Base-by-base conservation (phyloP, 2,888 invertebrate genomes). In the Drosophila pseudotalamancana region DNA sequence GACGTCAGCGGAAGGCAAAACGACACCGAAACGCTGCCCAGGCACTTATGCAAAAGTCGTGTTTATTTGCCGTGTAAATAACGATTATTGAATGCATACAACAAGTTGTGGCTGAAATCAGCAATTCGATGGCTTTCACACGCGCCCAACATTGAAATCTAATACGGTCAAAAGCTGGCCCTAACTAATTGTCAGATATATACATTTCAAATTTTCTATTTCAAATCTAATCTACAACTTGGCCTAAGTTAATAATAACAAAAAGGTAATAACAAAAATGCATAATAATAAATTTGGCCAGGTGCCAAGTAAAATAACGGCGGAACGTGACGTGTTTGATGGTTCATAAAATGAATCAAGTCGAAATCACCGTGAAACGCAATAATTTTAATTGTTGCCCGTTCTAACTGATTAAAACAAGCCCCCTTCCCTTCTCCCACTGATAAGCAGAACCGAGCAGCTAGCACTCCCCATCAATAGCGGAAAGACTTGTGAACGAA, bases 1-100 rank as follows among this genome's bases (percentile, higher is more conserved):
- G n/a, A n/a, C 61, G 78, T 39, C 63, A 77, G 50, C 78, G 87
- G 82, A 87, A 84, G 67, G 79, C 53, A 82, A 81, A 65, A 42
- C 53, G 79, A 87, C 62, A 64, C 82, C 74, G n/a, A 8, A 23
- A 18, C 14, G 25, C 29, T 16, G 25, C 48, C 48, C 56, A 48
- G 54, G 46, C 40, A 60, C 46, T 56, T 50, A 40, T 76, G 59
- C 61, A 60, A 73, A 81, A 34, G n/a, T 31, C 63, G 60, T 67
- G 65, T 84, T 64, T 61, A 62, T 57, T 62, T 39, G 62, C 49
- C 16, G 51, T 60, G 46, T 40, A 55, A 61, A 75, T 70, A 43
- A 57, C 23, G 51, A 53, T 53, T 59, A 64, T 54, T 43, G 39
- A 51, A 40, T 46, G 40, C 43, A 51, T 34, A 42, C 19, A 34